Percentiles rank a stretch among this genome's conserved stretches.
phyloP scores from a whole-genome alignment of 2,888 invertebrate genomes.

The Drosophila mimetica region DNA sequence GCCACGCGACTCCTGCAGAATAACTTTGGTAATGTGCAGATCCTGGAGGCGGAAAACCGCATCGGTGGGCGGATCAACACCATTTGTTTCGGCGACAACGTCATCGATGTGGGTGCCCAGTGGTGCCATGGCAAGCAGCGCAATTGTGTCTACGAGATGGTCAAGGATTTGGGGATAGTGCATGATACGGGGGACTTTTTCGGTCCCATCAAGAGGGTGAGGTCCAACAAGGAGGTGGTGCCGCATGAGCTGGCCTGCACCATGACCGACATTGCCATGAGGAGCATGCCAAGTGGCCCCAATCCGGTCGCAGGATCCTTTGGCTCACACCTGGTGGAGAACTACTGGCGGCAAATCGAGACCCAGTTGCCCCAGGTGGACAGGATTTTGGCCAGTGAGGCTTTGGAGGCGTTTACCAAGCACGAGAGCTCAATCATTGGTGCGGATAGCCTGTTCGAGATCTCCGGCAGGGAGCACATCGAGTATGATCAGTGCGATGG shows the following conservation, averaged over 20 bases:
- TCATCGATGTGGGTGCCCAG: conserved; percentile 90
- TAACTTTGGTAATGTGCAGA: conserved; percentile 85
- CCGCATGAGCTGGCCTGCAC: conserved; percentile 66
- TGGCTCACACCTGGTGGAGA: conserved; percentile 7
- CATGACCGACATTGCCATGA: background rate
- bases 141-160: conserved; percentile 87
- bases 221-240: conserved; percentile 82
- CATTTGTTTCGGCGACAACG: conserved; percentile 85
- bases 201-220: conserved; percentile 65
- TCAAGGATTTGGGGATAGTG: conserved; percentile 72
- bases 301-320: background rate
- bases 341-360: conserved; percentile 19
- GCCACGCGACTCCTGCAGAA: conserved; percentile 81
- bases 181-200: conserved; percentile 66
- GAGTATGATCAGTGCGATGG: conserved; percentile 29
- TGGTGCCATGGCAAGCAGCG: conserved; percentile 88
- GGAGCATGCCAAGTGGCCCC: conserved; percentile 2
- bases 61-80: conserved; percentile 87
- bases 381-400: conserved; percentile 12
- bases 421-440: conserved; percentile 36
- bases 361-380: conserved; percentile 13
- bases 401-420: conserved; percentile 19
- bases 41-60: conserved; percentile 87
- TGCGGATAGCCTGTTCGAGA: conserved; percentile 28
- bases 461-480: conserved; percentile 22